Evolutionary conservation across 2,888 invertebrate species (phyloP).

Genomic region (Temnothorax unifasciatus): DNA sequence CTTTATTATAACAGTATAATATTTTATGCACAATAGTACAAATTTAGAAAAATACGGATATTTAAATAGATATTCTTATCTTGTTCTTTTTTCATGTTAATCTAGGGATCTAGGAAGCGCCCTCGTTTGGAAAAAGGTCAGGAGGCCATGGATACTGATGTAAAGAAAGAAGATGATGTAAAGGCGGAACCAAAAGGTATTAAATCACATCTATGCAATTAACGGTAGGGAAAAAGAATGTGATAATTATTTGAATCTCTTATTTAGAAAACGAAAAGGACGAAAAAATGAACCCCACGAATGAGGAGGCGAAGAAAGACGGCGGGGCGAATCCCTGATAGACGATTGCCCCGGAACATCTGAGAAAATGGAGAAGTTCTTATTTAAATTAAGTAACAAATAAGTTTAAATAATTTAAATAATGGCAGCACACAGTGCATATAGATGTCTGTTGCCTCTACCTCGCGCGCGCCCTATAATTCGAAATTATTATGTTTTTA

Average conservation of each 20-base stretch:
- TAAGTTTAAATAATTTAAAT: slow-evolving; percentile 74
- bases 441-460: slow-evolving; percentile 62
- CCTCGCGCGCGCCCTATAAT: slow-evolving; percentile 52
- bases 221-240: neutral
- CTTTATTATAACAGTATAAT: neutral
- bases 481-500: slow-evolving; percentile 54
- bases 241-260: slow-evolving; percentile 24
- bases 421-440: slow-evolving; percentile 58
- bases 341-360: slow-evolving; percentile 68
- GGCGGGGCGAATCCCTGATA: slow-evolving; percentile 90
- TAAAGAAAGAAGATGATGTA: slow-evolving; percentile 85
- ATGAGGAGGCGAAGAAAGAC: slow-evolving; percentile 91
- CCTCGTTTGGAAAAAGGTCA: slow-evolving; percentile 84
- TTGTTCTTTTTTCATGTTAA: neutral
- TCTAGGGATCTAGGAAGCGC: slow-evolving; percentile 77
- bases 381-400: slow-evolving; percentile 77
- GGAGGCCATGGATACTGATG: slow-evolving; percentile 83
- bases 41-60: neutral
- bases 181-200: slow-evolving; percentile 86
- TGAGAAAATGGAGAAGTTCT: slow-evolving; percentile 73
- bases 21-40: neutral
- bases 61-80: neutral
- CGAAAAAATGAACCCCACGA: slow-evolving; percentile 88
- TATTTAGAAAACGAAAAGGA: slow-evolving; percentile 89
- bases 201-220: neutral